A percentile compares a stretch with the other conserved stretches of the same genome.
Conservation (phyloP, 2,113 vertebrate species). For the Apodemus speciosus region DNA sequence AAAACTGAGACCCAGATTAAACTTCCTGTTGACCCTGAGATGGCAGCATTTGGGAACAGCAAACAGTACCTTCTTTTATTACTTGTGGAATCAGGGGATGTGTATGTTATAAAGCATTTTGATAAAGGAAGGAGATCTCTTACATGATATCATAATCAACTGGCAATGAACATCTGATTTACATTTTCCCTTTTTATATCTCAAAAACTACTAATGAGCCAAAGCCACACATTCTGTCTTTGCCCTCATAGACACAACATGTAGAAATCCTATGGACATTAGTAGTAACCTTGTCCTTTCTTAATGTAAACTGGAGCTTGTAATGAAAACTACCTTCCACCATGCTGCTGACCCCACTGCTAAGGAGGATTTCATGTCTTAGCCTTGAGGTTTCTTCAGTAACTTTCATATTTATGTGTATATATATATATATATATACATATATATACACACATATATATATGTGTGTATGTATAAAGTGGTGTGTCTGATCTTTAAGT, state of each 20-base stretch:
- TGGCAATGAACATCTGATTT: slow-evolving; percentile 44
- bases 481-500: slow-evolving; percentile 5
- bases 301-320: not conserved
- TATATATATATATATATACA: not conserved
- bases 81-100: not conserved
- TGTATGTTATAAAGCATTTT: not conserved
- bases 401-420: not conserved
- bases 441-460: no score
- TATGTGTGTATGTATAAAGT: no score
- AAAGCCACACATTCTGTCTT: not conserved
- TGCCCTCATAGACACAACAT: not conserved
- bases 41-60: not conserved
- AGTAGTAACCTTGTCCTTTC: not conserved
- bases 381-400: not conserved
- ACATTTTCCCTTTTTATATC: not conserved
- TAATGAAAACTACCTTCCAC: not conserved
- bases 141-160: not conserved
- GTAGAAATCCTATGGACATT: not conserved
- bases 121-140: not conserved
- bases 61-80: not conserved
- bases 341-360: not conserved
- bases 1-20: not conserved
- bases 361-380: not conserved
- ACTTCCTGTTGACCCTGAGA: not conserved
- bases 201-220: not conserved